Percentiles rank a stretch among this genome's conserved stretches.
phyloP scores from a whole-genome alignment of 2,888 invertebrate species.

The Chymomyza procnemis region DNA sequence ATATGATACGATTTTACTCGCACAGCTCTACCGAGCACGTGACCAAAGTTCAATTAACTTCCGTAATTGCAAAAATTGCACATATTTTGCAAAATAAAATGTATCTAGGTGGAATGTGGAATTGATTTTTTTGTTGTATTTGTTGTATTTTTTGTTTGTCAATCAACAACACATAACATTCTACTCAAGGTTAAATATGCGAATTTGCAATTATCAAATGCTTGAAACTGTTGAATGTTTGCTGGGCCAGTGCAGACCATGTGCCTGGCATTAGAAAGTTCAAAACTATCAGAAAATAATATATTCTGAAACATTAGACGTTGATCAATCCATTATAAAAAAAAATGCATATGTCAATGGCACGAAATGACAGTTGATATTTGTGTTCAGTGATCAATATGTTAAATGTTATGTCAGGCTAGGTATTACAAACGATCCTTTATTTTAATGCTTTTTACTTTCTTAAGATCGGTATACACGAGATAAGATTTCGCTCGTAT shows the following conservation, averaged over 20 bases:
- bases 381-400: too few species aligned
- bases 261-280: neutral
- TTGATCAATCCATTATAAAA: neutral
- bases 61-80: slow-evolving; percentile 41
- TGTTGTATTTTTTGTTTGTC: neutral
- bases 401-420: too few species aligned
- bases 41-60: slow-evolving; percentile 26
- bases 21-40: slow-evolving; percentile 20
- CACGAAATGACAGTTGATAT: neutral
- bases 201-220: neutral
- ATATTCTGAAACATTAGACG: neutral
- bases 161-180: neutral
- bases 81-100: slow-evolving; percentile 12
- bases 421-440: too few species aligned
- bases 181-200: slow-evolving; percentile 26
- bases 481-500: too few species aligned
- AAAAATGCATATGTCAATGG: neutral
- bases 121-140: neutral
- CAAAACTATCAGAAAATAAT: too few species aligned
- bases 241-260: neutral
- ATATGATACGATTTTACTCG: too few species aligned
- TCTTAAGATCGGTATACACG: too few species aligned
- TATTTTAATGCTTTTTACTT: too few species aligned
- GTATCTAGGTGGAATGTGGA: neutral
- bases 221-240: neutral